phyloP scores from a whole-genome alignment of 2,113 vertebrate genomes.

The Phrynosoma blainvillii region DNA sequence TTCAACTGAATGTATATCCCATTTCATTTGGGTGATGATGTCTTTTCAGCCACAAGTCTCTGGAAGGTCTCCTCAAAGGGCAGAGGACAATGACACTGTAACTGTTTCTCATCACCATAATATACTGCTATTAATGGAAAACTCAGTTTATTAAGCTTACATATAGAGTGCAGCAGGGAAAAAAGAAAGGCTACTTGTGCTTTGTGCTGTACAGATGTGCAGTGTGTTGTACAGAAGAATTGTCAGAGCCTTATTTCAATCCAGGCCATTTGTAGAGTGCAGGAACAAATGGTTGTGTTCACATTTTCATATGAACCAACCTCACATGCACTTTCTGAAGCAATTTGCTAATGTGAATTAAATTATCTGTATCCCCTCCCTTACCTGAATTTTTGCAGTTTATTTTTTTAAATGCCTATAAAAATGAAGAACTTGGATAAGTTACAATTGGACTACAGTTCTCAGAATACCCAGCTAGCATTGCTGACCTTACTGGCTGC shows the following conservation, averaged over 20 bases:
- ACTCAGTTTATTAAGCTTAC: neutral
- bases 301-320: too few relatives aligned
- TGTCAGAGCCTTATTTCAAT: too few relatives aligned
- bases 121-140: constrained; percentile 12
- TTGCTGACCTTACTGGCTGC: too few relatives aligned
- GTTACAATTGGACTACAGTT: too few relatives aligned
- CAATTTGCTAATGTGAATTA: too few relatives aligned
- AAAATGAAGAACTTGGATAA: too few relatives aligned
- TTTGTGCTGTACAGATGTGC: neutral
- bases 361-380: too few relatives aligned
- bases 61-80: neutral
- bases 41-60: constrained; percentile 2
- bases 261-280: neutral
- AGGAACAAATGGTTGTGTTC: too few relatives aligned
- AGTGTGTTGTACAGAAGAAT: neutral
- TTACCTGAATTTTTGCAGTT: too few relatives aligned
- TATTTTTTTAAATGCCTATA: too few relatives aligned
- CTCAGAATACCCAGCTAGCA: too few relatives aligned
- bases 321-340: too few relatives aligned
- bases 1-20: neutral
- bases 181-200: neutral
- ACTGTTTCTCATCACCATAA: neutral
- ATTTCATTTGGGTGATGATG: neutral
- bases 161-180: neutral
- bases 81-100: neutral